Conservation (phyloP, 2,113 vertebrate species). For the Chaenogobius annularis region DNA sequence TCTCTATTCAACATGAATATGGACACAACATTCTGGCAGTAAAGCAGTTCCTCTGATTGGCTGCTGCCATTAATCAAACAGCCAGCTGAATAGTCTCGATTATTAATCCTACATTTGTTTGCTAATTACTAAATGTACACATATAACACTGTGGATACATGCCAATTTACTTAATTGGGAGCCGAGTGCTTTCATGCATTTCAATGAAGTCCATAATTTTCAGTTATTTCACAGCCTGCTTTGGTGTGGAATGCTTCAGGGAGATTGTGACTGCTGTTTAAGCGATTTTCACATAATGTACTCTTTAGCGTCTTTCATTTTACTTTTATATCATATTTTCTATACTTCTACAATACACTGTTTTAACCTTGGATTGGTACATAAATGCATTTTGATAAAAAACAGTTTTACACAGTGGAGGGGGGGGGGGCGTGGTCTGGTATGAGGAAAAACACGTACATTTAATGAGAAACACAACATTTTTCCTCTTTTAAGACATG, state of each 20-base stretch:
- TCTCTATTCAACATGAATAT: conserved; percentile 34
- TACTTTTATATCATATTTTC: not conserved
- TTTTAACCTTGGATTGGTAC: not conserved
- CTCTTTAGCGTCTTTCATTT: too few relatives aligned
- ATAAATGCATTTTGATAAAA: not conserved
- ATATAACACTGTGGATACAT: conserved; percentile 8
- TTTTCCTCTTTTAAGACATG: too few relatives aligned
- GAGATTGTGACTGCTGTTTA: not conserved
- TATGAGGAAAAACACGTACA: too few relatives aligned
- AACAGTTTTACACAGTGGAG: not conserved
- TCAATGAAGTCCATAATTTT: conserved; percentile 3
- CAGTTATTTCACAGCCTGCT: not conserved
- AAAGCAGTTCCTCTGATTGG: conserved; percentile 27
- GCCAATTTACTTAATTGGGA: not conserved
- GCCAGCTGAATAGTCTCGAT: conserved; percentile 42
- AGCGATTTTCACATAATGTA: not conserved
- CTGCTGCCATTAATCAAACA: conserved; percentile 36
- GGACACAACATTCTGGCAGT: conserved; percentile 4
- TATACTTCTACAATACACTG: not conserved
- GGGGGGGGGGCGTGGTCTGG: too few relatives aligned
- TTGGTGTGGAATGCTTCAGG: not conserved
- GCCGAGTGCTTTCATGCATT: not conserved
- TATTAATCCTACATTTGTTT: conserved; percentile 21
- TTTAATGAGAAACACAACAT: too few relatives aligned
- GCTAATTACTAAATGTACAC: conserved; percentile 17